These are phyloP conservation scores for Ancistrus triradiatus DNA, from an alignment of 2,113 vertebrate species.

Conservation along the genomic window DNA sequence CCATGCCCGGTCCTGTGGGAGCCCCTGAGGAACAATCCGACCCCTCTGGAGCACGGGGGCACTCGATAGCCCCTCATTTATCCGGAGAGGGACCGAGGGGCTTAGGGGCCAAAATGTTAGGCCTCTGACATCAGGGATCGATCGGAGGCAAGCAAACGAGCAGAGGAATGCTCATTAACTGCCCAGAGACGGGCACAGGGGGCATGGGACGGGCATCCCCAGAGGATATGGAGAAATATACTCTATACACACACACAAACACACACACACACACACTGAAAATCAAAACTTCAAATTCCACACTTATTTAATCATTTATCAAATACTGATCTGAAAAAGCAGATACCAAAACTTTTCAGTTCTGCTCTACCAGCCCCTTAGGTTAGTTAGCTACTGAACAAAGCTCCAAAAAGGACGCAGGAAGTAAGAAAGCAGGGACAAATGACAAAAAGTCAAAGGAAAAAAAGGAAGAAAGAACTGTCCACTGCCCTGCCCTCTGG, in stretches of 20 bases:
- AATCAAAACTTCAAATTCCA: not conserved
- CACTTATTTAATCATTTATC: too few relatives aligned
- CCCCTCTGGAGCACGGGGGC: conserved; percentile 1
- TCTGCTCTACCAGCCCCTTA: too few relatives aligned
- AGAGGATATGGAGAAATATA: conserved; percentile 50
- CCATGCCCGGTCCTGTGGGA: conserved; percentile 4
- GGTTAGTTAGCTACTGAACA: too few relatives aligned
- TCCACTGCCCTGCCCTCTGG: too few relatives aligned
- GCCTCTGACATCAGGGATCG: conserved; percentile 65
- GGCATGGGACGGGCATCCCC: conserved; percentile 52
- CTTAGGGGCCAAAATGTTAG: conserved; percentile 54
- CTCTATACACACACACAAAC: conserved; percentile 9
- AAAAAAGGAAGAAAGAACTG: too few relatives aligned
- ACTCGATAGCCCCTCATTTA: conserved; percentile 52
- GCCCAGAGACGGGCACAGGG: conserved; percentile 51
- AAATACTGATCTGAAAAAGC: too few relatives aligned
- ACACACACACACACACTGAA: conserved; percentile 3
- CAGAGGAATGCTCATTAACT: conserved; percentile 60
- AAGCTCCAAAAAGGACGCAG: too few relatives aligned
- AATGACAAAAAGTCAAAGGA: too few relatives aligned
- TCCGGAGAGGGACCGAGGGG: conserved; percentile 36
- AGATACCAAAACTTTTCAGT: too few relatives aligned
- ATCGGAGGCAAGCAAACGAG: conserved; percentile 47
- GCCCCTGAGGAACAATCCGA: not conserved
- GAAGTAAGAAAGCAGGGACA: too few relatives aligned